phyloP scores from a whole-genome alignment of 2,113 vertebrate species.

The Progne subis region DNA sequence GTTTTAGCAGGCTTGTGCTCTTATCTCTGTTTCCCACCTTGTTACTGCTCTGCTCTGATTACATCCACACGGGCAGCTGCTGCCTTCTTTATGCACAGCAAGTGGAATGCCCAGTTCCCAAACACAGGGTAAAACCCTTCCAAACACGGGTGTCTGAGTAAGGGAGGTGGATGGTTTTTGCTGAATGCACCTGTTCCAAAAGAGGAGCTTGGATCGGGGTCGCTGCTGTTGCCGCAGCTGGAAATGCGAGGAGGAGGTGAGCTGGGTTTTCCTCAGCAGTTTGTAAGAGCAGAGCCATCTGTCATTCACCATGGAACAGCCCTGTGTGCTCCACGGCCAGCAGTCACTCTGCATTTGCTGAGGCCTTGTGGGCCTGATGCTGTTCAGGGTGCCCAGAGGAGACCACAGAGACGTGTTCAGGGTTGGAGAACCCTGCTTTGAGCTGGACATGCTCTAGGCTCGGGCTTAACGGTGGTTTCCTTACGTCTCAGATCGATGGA shows the following conservation, averaged over 20 bases:
- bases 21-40: neutral
- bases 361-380: too few species aligned
- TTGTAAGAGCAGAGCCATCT: neutral
- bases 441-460: neutral
- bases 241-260: neutral
- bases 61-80: neutral
- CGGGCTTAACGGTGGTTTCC: neutral
- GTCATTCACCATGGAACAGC: neutral
- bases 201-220: neutral
- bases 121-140: neutral
- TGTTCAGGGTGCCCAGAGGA: neutral
- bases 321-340: neutral
- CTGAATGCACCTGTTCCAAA: neutral
- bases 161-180: neutral
- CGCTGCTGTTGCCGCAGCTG: neutral
- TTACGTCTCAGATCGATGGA: neutral
- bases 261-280: neutral
- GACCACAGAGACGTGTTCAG: neutral
- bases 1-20: neutral
- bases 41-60: constrained; percentile 13
- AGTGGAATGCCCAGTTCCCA: neutral
- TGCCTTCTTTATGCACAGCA: neutral
- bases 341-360: neutral
- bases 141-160: neutral
- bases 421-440: neutral